Evolutionary conservation across 2,113 vertebrate genomes (phyloP).

Genomic region (Marmota flaviventris): DNA sequence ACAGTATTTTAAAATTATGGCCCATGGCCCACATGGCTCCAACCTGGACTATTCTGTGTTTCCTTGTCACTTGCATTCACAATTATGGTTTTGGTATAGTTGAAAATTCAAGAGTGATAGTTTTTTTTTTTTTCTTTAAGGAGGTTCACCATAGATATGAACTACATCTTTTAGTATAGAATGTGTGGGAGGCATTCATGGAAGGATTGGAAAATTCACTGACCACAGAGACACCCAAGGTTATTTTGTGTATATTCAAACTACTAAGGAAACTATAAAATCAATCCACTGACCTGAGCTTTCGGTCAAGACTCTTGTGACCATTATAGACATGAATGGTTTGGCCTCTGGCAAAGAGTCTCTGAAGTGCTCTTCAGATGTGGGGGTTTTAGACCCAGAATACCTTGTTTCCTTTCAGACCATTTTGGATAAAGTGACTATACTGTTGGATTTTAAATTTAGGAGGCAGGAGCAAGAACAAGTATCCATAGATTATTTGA

Average conservation of each 20-base stretch:
- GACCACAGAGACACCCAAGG: neutral
- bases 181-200: neutral
- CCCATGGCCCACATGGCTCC: too few species aligned
- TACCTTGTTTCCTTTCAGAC: slow-evolving; percentile 8
- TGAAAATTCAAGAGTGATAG: neutral
- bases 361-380: neutral
- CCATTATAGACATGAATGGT: neutral
- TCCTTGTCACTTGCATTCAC: neutral
- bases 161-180: neutral
- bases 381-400: neutral
- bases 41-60: neutral
- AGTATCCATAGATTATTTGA: neutral
- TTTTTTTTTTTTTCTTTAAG: neutral
- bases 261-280: neutral
- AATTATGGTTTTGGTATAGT: neutral
- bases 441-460: neutral
- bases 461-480: neutral
- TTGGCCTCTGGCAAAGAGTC: neutral
- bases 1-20: neutral
- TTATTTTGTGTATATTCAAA: neutral
- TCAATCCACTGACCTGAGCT: neutral
- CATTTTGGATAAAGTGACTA: slow-evolving; percentile 11
- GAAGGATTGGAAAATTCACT: neutral
- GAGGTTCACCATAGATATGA: neutral
- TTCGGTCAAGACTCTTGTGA: neutral